A percentile compares a stretch with the other conserved stretches of the same genome.
These are phyloP conservation scores for Griposia aprilina DNA, from an alignment of 2,888 invertebrate species.

Conservation along the genomic window DNA sequence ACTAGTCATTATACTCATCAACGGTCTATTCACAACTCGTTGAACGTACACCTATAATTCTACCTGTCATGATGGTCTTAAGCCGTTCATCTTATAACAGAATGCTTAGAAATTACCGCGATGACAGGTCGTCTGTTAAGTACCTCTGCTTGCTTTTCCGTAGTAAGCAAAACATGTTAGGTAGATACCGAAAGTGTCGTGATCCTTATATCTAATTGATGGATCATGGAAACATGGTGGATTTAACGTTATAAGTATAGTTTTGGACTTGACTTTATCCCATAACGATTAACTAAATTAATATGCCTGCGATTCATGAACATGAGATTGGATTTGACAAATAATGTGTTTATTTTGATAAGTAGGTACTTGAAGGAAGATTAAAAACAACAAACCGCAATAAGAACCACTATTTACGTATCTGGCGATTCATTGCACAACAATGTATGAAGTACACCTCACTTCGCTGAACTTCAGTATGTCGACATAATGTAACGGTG, in stretches of 20 bases:
- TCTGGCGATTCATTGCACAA: neutral
- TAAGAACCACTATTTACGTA: neutral
- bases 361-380: constrained; percentile 1
- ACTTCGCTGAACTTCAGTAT: neutral
- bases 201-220: neutral
- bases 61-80: constrained; percentile 43
- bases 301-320: neutral
- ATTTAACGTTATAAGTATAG: neutral
- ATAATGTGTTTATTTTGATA: neutral
- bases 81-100: constrained; percentile 29
- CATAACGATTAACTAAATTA: neutral
- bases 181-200: neutral
- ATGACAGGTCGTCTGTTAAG: constrained; percentile 38
- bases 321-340: no score
- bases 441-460: neutral
- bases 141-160: constrained; percentile 34
- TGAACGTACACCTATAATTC: constrained; percentile 46
- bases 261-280: no score
- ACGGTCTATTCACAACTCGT: constrained; percentile 25
- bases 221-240: neutral
- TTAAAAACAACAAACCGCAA: neutral
- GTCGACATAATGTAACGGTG: constrained; percentile 14
- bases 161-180: constrained; percentile 1
- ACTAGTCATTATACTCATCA: constrained; percentile 50
- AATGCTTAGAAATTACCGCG: constrained; percentile 42